phyloP scores from a whole-genome alignment of 1,140 invertebrate genomes.

The Aphidius gifuensis region DNA sequence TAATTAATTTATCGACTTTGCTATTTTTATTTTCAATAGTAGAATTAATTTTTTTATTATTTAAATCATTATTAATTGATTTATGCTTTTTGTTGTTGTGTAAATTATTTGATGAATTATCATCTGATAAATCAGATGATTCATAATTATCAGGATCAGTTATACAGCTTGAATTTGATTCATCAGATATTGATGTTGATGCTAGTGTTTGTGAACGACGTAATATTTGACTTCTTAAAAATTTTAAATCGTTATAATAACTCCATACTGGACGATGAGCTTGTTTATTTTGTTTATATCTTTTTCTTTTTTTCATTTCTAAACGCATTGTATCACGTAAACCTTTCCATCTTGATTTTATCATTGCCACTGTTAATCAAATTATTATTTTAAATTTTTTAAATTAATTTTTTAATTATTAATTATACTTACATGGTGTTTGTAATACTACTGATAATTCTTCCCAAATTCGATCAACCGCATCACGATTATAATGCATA shows the following conservation, averaged over 20 bases:
- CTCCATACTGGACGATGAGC: conserved; percentile 49
- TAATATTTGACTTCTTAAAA: conserved; percentile 31
- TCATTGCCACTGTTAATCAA: conserved; percentile 41
- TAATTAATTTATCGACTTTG: too few species aligned
- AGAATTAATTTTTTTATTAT: too few species aligned
- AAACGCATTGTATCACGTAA: conserved; percentile 52
- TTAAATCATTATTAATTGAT: too few species aligned
- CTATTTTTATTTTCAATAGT: too few species aligned
- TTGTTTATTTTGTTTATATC: conserved; percentile 43
- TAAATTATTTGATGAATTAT: too few species aligned
- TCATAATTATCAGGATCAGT: too few species aligned
- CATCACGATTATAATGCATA: conserved; percentile 52
- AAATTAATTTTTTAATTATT: background rate
- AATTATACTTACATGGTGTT: conserved; percentile 43
- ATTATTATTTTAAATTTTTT: background rate
- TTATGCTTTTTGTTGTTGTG: too few species aligned
- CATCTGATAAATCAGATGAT: too few species aligned
- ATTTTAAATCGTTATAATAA: conserved; percentile 48
- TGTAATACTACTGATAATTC: conserved; percentile 51
- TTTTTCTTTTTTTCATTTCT: conserved; percentile 49
- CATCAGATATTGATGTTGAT: too few species aligned
- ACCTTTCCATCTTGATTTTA: conserved; percentile 56
- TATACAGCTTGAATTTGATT: too few species aligned
- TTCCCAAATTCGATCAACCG: conserved; percentile 51
- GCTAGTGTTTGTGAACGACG: too few species aligned